These are phyloP conservation scores for Caenorhabditis briggsae DNA, from an alignment of 1,140 invertebrate species.

Conservation along the genomic window DNA sequence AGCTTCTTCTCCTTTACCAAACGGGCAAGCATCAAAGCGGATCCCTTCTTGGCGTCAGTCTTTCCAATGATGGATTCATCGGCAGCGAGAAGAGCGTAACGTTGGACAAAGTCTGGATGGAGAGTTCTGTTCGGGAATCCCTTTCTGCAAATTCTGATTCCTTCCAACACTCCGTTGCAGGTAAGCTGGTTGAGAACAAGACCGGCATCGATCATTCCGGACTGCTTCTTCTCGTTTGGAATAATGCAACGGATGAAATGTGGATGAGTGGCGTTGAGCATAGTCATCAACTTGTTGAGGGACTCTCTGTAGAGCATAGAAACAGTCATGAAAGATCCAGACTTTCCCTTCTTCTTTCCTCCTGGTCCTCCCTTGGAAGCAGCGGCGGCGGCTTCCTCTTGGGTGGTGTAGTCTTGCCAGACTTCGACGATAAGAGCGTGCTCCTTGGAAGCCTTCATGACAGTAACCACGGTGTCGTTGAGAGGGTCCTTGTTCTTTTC, in stretches of 20 bases:
- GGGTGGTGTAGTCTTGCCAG: conserved; percentile 74
- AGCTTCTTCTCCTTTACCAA: conserved; percentile 84
- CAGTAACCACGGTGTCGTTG: conserved; percentile 87
- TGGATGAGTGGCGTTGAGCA: conserved; percentile 85
- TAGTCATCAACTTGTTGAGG: conserved; percentile 77
- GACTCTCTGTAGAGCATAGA: conserved; percentile 77
- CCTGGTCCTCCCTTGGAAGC: conserved; percentile 58
- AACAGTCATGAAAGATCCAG: conserved; percentile 77
- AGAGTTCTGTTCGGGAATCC: conserved; percentile 98
- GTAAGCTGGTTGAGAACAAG: conserved; percentile 85
- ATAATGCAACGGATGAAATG: conserved; percentile 99
- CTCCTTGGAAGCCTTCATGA: conserved; percentile 85
- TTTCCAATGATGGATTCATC: conserved; percentile 70
- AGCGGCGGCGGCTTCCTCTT: conserved; percentile 81
- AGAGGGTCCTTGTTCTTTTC: conserved; percentile 99
- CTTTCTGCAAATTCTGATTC: conserved; percentile 99
- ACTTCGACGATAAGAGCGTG: conserved; percentile 74
- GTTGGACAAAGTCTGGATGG: conserved; percentile 99
- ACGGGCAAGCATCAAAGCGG: conserved; percentile 78
- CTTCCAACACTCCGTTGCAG: conserved; percentile 99
- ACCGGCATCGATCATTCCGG: conserved; percentile 80
- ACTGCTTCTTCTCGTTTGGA: conserved; percentile 97
- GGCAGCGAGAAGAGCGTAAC: conserved; percentile 83
- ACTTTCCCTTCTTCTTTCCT: conserved; percentile 75
- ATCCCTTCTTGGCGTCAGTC: conserved; percentile 70